These are phyloP conservation scores for Lanius ludovicianus DNA, from an alignment of 2,113 vertebrate genomes.

Conservation along the genomic window DNA sequence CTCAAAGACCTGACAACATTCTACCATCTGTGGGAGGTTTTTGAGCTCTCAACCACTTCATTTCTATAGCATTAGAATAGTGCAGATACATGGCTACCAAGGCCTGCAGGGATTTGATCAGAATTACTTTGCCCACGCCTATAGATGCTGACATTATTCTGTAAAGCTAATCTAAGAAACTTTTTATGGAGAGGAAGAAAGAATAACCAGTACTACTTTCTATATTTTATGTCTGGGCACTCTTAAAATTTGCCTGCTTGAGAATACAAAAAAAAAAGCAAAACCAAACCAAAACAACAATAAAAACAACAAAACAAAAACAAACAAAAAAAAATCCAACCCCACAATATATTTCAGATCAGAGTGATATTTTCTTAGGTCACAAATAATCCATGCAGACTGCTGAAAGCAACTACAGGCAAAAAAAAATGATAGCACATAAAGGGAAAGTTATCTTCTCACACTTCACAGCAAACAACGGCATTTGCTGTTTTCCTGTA, in stretches of 20 bases:
- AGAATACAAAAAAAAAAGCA: not conserved
- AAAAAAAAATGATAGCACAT: not conserved
- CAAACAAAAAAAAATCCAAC: too few species aligned
- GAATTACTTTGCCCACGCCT: not conserved
- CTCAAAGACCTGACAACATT: not conserved
- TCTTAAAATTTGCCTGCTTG: not conserved
- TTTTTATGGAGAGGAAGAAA: not conserved
- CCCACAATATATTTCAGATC: not conserved
- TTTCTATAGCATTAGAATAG: not conserved
- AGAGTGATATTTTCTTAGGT: not conserved
- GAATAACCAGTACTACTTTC: accelerated
- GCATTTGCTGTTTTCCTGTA: not conserved
- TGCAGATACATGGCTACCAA: not conserved
- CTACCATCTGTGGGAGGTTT: not conserved
- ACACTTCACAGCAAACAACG: not conserved
- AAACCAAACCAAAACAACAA: too few species aligned
- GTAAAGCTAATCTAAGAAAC: not conserved
- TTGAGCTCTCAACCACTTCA: not conserved
- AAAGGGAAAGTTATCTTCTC: not conserved
- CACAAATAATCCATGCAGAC: not conserved
- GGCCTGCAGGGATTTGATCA: not conserved
- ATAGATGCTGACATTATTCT: not conserved
- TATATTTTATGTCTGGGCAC: not conserved
- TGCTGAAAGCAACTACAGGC: not conserved
- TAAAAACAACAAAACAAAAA: too few species aligned